Evolutionary conservation across 2,888 invertebrate genomes (phyloP), one percentile per base, ranked within the genome.

Genomic region (Rhyacophila evoluta): DNA sequence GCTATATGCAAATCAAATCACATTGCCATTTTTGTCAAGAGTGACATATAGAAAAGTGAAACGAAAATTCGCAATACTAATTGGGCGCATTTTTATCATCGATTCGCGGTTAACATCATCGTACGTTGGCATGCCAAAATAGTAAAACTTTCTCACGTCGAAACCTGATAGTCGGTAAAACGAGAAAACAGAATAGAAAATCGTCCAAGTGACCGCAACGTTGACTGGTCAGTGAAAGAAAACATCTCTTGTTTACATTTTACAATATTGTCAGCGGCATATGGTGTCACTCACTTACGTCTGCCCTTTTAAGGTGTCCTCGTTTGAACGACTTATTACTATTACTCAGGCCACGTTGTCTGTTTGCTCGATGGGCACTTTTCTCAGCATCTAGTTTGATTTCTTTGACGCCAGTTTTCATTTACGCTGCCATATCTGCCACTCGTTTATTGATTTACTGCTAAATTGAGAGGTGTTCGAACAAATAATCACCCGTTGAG

Each of bases 151-250:
- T 55, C 55, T 19, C 55, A 55, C 55, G 55, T 19, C 55, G 55
- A 19, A 55, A 25, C 55, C 19, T 15, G 55, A 55, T 55, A 55
- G 55, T 55, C 29, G 55, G 25, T 19, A 55, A 55, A 55, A 55
- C 55, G 55, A 55, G 55, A 55, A 41, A 55, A 55, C 19, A 55
- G 19, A 55, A 55, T 55, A 19, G 55, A 55, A 55, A 55, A 55
- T 15, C 19, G 15, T 55, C 55, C 3, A 19, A n/a, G 19, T 55
- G 55, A 25, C 55, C 55, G 55, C 25, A 8, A 19, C 19, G 10
- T 19, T 55, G 12, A 19, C 55, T 25, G 25, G 55, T 8, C 55
- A 55, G 55, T 55, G 55, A 55, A 25, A 55, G 8, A 55, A 12
- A 55, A 12, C 8, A 55, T 19, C 25, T 15, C 55, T 55, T 55